A percentile compares a stretch with the other conserved stretches of the same genome.
phyloP scores from a whole-genome alignment of 2,888 invertebrate species.

The Hypomecis punctinalis region DNA sequence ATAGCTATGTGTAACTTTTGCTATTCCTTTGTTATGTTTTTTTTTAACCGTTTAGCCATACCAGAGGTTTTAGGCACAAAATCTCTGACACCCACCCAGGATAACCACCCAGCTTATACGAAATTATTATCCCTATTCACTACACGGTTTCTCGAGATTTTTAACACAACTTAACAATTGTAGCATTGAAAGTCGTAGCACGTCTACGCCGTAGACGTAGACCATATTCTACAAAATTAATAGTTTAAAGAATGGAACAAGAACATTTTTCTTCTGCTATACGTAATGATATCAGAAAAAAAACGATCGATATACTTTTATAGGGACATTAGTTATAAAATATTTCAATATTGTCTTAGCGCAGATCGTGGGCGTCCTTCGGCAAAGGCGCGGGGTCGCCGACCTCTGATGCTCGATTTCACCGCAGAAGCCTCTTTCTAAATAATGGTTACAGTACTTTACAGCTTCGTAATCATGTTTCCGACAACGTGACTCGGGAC shows the following conservation, averaged over 20 bases:
- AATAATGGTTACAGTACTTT: slow-evolving; percentile 50
- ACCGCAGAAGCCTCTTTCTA: slow-evolving; percentile 47
- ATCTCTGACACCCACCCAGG: too few species aligned
- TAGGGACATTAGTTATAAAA: slow-evolving; percentile 27
- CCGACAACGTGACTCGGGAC: slow-evolving; percentile 43
- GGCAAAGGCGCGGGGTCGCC: slow-evolving; percentile 49
- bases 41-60: too few species aligned
- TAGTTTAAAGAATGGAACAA: too few species aligned
- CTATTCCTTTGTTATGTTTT: too few species aligned
- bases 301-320: slow-evolving; percentile 13
- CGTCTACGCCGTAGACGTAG: slow-evolving; percentile 2
- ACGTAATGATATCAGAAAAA: slow-evolving; percentile 3
- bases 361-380: slow-evolving; percentile 44
- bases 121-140: too few species aligned
- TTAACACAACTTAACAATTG: neutral
- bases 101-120: too few species aligned
- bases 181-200: slow-evolving; percentile 15
- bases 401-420: slow-evolving; percentile 59
- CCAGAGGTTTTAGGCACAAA: too few species aligned
- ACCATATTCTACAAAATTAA: too few species aligned
- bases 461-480: slow-evolving; percentile 54
- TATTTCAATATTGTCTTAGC: slow-evolving; percentile 47
- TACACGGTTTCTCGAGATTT: too few species aligned
- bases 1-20: too few species aligned
- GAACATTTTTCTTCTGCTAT: too few species aligned